phyloP scores from a whole-genome alignment of 2,888 invertebrate species.

The Patella depressa region DNA sequence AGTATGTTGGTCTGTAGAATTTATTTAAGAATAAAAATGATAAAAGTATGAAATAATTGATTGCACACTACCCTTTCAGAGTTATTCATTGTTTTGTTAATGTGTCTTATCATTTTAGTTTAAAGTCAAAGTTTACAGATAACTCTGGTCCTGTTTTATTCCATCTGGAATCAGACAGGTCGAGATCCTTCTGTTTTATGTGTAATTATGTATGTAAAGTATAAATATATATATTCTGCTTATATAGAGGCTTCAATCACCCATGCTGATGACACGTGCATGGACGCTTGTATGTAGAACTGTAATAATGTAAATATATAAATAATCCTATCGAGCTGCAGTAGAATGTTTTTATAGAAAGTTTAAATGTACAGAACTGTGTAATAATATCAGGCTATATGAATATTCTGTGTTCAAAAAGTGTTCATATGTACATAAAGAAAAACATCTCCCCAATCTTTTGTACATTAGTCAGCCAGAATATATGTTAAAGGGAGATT shows the following conservation, averaged over 20 bases:
- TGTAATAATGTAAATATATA: not conserved
- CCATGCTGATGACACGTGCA: not conserved
- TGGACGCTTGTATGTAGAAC: not conserved
- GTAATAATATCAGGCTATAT: not conserved
- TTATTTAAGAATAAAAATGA: too few relatives aligned
- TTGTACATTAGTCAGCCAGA: slow-evolving; percentile 1
- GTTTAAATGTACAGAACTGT: not conserved
- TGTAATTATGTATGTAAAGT: too few relatives aligned
- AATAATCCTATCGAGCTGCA: too few relatives aligned
- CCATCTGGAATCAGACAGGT: too few relatives aligned
- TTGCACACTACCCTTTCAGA: too few relatives aligned
- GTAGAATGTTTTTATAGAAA: not conserved
- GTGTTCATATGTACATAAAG: slow-evolving; percentile 9
- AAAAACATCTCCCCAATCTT: not conserved
- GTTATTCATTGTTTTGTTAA: too few relatives aligned
- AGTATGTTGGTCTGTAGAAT: too few relatives aligned
- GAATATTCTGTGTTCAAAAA: not conserved
- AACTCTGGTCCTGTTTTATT: too few relatives aligned
- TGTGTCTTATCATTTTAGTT: too few relatives aligned
- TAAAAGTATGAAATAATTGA: too few relatives aligned
- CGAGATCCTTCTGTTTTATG: too few relatives aligned
- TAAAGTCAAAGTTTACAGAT: too few relatives aligned
- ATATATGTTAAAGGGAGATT: not conserved
- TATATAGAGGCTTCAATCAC: slow-evolving; percentile 1
- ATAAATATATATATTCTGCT: not conserved